These are phyloP conservation scores for Hippoglossus stenolepis DNA, from an alignment of 2,113 vertebrate genomes.

Conservation along the genomic window DNA sequence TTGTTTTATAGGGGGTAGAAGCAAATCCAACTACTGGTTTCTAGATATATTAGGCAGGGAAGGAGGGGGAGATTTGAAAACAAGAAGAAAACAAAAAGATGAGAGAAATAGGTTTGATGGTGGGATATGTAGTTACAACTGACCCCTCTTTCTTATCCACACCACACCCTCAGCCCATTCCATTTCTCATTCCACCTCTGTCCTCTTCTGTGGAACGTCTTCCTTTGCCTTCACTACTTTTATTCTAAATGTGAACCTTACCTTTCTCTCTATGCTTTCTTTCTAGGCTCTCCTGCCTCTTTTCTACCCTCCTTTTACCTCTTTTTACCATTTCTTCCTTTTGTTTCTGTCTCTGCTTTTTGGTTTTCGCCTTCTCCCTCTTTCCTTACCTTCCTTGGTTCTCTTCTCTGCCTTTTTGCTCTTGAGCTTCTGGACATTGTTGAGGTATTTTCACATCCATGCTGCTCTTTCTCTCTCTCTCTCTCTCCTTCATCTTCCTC, in stretches of 20 bases:
- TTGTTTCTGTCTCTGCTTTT: not conserved
- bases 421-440: slow-evolving; percentile 28
- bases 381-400: slow-evolving; percentile 18
- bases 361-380: slow-evolving; percentile 17
- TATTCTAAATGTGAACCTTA: not conserved
- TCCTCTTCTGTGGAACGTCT: not conserved
- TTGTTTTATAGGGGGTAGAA: slow-evolving; percentile 31
- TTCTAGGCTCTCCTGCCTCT: not conserved
- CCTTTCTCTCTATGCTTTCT: not conserved
- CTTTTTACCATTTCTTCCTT: not conserved
- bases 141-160: slow-evolving; percentile 52
- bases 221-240: slow-evolving; percentile 14
- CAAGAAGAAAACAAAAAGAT: slow-evolving; percentile 22
- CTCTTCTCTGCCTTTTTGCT: not conserved
- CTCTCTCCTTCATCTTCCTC: slow-evolving; percentile 15
- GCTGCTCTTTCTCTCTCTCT: slow-evolving; percentile 1
- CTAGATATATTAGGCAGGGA: slow-evolving; percentile 64
- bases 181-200: slow-evolving; percentile 34
- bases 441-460: slow-evolving; percentile 42
- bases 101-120: slow-evolving; percentile 46
- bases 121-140: slow-evolving; percentile 56
- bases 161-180: slow-evolving; percentile 16
- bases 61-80: slow-evolving; percentile 25
- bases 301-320: not conserved
- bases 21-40: slow-evolving; percentile 65